These are phyloP conservation scores for Lamprotornis superbus DNA, from an alignment of 2,113 vertebrate genomes.

Conservation along the genomic window DNA sequence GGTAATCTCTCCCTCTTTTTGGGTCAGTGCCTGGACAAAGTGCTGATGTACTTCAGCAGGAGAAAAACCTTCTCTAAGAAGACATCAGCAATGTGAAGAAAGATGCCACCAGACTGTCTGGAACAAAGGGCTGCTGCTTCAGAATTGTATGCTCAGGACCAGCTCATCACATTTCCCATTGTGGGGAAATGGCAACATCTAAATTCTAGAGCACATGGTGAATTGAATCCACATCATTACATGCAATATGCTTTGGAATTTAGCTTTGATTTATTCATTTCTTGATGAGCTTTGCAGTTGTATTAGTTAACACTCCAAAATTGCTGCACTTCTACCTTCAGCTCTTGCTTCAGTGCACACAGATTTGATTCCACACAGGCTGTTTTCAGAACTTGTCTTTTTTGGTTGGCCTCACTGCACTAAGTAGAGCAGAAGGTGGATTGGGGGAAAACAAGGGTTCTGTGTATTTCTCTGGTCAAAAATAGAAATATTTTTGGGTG, in stretches of 20 bases:
- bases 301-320: background rate
- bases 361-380: background rate
- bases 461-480: background rate
- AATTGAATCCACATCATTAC: background rate
- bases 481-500: background rate
- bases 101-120: background rate
- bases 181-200: background rate
- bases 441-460: background rate
- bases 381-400: constrained; percentile 39
- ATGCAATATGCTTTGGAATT: background rate
- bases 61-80: background rate
- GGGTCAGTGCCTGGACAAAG: background rate
- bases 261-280: background rate
- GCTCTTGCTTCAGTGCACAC: background rate
- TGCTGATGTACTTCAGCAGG: background rate
- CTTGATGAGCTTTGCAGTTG: background rate
- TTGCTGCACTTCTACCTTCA: background rate
- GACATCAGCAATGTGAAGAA: background rate
- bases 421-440: constrained; percentile 47
- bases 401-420: constrained; percentile 36
- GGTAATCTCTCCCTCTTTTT: constrained; percentile 57
- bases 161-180: background rate
- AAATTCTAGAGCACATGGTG: background rate
- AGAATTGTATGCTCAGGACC: background rate
- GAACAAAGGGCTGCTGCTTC: background rate